A percentile compares a stretch with the other conserved stretches of the same genome.
Conservation (phyloP, 2,113 vertebrate species). For the Sminthopsis crassicaudata region DNA sequence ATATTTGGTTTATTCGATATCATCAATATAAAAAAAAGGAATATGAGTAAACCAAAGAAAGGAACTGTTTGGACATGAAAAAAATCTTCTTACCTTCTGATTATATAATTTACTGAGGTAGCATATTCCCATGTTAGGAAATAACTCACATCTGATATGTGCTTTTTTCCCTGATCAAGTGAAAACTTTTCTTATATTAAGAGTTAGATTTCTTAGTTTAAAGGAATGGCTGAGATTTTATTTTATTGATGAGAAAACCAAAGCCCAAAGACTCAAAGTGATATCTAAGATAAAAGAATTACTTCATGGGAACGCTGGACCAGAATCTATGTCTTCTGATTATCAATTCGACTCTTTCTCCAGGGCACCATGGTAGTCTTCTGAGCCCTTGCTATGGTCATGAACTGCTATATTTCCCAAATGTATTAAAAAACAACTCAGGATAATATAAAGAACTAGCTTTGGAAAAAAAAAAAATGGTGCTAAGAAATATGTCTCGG, state of each 20-base stretch:
- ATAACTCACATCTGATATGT: not conserved
- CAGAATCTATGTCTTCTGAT: not conserved
- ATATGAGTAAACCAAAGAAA: not conserved
- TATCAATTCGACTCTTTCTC: not conserved
- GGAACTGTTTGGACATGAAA: not conserved
- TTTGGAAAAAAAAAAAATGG: not conserved
- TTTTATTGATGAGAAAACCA: not conserved
- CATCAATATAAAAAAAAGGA: not conserved
- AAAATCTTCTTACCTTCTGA: not conserved
- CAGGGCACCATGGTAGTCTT: not conserved
- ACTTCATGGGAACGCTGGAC: not conserved
- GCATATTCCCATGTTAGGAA: not conserved
- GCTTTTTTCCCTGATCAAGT: not conserved
- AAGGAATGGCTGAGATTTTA: not conserved
- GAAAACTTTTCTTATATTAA: not conserved
- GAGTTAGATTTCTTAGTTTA: not conserved
- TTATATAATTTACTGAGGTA: not conserved
- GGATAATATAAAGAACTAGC: constrained; percentile 15
- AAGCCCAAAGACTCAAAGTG: not conserved
- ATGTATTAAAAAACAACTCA: constrained; percentile 30
- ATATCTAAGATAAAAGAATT: not conserved
- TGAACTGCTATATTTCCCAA: not conserved
- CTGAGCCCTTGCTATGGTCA: not conserved
- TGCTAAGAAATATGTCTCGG: constrained; percentile 24
- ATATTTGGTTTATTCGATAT: not conserved